Evolutionary conservation across 2,797 vertebrate species (phyloP).

Genomic region (Ispidina lecontei): DNA sequence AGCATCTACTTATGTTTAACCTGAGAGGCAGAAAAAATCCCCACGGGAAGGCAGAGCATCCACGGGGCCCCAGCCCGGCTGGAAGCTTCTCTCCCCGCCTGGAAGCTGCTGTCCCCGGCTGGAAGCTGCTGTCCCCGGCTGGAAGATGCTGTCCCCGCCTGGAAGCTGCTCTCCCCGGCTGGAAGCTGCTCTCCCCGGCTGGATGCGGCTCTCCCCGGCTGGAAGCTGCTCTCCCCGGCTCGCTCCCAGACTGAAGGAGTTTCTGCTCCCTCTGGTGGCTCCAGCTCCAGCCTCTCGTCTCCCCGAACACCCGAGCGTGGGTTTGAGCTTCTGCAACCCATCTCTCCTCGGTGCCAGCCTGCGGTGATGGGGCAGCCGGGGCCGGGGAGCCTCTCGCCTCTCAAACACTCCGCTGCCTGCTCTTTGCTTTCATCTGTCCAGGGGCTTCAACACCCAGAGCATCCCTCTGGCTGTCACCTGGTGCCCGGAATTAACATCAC

Average conservation of each 20-base stretch:
- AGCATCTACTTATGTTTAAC: background rate
- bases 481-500: background rate
- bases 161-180: background rate
- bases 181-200: too few species aligned
- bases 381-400: rapidly evolving
- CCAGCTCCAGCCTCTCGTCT: slow-evolving; percentile 2
- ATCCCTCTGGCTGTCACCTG: rapidly evolving
- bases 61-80: background rate
- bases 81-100: background rate
- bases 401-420: background rate
- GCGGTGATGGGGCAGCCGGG: rapidly evolving
- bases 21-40: background rate
- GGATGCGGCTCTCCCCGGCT: too few species aligned
- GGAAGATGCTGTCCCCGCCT: background rate
- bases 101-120: background rate
- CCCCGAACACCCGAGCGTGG: rapidly evolving
- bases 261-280: slow-evolving; percentile 69
- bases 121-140: background rate
- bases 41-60: background rate
- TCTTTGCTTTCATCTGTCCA: background rate
- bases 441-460: background rate
- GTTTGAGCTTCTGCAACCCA: background rate
- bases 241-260: background rate
- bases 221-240: background rate
- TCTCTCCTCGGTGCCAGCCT: background rate